These are phyloP conservation scores for Amblyteles armatorius DNA, from an alignment of 2,888 invertebrate species.

Conservation along the genomic window DNA sequence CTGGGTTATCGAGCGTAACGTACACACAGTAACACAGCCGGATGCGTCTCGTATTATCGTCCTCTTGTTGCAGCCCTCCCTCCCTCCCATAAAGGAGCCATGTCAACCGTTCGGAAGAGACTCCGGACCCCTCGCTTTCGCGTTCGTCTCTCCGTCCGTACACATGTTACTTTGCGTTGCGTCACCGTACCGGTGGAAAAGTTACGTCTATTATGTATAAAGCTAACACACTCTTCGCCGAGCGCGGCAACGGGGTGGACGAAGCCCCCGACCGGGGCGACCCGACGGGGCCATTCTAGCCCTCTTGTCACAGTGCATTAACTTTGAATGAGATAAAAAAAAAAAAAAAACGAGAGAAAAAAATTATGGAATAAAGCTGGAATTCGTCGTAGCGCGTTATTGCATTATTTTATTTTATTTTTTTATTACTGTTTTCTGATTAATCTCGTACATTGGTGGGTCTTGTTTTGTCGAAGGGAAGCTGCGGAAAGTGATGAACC, in stretches of 20 bases:
- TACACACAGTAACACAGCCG: conserved; percentile 2
- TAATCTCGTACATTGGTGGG: too few species aligned
- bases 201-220: conserved; percentile 28
- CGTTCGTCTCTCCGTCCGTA: not conserved
- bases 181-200: conserved; percentile 5
- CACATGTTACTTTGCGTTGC: conserved; percentile 17
- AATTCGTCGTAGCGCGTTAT: too few species aligned
- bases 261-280: not conserved
- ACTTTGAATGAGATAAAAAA: conserved; percentile 4
- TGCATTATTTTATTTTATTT: too few species aligned
- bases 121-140: not conserved
- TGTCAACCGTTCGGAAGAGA: conserved; percentile 25
- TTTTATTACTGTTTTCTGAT: too few species aligned
- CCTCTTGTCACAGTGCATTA: conserved; percentile 41
- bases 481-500: too few species aligned
- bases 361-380: not conserved
- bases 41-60: conserved; percentile 32
- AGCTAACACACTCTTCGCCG: not conserved
- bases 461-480: too few species aligned
- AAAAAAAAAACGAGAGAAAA: not conserved
- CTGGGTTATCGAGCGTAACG: conserved; percentile 38
- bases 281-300: not conserved
- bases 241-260: not conserved
- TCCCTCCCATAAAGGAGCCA: conserved; percentile 13
- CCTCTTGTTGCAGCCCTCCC: conserved; percentile 4